A percentile compares a stretch with the other conserved stretches of the same genome.
Evolutionary conservation across 2,113 vertebrate genomes (phyloP).

Genomic region (Sceloporus undulatus): DNA sequence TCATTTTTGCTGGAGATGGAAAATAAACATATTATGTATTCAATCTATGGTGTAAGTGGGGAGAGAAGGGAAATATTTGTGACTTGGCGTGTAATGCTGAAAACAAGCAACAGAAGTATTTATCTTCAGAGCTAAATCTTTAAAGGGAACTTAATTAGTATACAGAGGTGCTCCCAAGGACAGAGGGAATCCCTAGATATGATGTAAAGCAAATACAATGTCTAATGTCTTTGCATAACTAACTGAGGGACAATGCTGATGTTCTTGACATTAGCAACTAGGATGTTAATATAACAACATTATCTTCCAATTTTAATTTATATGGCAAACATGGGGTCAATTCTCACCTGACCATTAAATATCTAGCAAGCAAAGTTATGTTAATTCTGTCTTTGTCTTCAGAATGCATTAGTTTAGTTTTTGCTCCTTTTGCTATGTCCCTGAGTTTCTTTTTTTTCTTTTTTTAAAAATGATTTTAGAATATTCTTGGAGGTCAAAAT

Average conservation of each 20-base stretch:
- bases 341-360: background rate
- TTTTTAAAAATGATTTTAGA: background rate
- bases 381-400: background rate
- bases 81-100: background rate
- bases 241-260: background rate
- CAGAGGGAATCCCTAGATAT: background rate
- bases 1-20: background rate
- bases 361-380: background rate
- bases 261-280: background rate
- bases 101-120: background rate
- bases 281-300: no score
- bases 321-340: background rate
- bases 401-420: background rate
- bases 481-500: conserved; percentile 9
- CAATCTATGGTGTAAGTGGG: no score
- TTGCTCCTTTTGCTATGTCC: background rate
- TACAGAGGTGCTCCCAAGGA: rapidly evolving
- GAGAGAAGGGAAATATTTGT: background rate
- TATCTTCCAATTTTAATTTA: background rate
- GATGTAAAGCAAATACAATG: background rate
- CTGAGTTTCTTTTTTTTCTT: background rate
- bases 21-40: rapidly evolving
- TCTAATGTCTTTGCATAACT: background rate
- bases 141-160: rapidly evolving
- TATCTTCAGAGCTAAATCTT: rapidly evolving